These are phyloP conservation scores for Brachycybe producta DNA, from an alignment of 2,888 invertebrate genomes.

Conservation along the genomic window DNA sequence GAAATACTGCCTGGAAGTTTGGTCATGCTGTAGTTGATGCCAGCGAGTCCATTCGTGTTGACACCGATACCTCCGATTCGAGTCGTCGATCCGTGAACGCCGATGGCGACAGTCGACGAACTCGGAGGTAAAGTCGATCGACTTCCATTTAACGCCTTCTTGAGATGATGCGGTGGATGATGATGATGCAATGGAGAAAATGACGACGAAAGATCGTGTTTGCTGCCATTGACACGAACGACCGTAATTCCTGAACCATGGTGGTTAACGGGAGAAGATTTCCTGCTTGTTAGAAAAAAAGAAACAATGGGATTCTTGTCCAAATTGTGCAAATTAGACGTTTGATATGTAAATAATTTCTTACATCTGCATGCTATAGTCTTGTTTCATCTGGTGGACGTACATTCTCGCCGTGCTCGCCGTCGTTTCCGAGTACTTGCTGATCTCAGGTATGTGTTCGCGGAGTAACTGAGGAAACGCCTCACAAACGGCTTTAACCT, in stretches of 20 bases:
- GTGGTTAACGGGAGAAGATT: slow-evolving; percentile 44
- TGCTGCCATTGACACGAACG: slow-evolving; percentile 52
- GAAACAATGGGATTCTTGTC: not conserved
- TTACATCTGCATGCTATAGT: slow-evolving; percentile 25
- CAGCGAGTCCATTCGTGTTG: no score
- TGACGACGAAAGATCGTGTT: slow-evolving; percentile 23
- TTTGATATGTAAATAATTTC: no score
- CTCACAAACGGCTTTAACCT: slow-evolving; percentile 66
- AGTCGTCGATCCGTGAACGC: no score
- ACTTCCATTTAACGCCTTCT: slow-evolving; percentile 15
- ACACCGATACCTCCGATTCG: no score
- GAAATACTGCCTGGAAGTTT: slow-evolving; percentile 37
- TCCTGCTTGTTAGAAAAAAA: slow-evolving; percentile 16
- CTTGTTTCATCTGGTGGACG: slow-evolving; percentile 35
- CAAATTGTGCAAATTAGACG: not conserved
- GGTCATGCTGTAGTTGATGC: slow-evolving; percentile 52
- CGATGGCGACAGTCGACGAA: slow-evolving; percentile 18
- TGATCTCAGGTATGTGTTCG: slow-evolving; percentile 59
- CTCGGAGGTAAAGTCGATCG: slow-evolving; percentile 21
- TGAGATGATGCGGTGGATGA: slow-evolving; percentile 1
- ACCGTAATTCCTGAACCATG: slow-evolving; percentile 65
- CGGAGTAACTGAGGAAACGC: slow-evolving; percentile 67
- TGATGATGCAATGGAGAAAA: not conserved
- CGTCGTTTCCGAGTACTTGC: slow-evolving; percentile 42
- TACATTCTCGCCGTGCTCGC: slow-evolving; percentile 32